Conservation (phyloP, 1,140 invertebrate species). For the Frieseomelitta varia region DNA sequence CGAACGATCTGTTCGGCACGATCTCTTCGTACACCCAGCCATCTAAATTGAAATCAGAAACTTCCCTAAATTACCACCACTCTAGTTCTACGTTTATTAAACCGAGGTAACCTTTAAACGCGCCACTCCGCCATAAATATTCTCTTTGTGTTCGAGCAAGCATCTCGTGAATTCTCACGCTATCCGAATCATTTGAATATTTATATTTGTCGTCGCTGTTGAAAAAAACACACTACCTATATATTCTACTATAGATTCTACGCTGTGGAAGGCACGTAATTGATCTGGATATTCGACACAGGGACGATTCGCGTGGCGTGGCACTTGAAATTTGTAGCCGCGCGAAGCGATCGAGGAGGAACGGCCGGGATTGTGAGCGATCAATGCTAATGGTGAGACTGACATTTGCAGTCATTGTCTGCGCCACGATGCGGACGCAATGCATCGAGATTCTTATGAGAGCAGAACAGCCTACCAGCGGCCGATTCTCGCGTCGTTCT, state of each 20-base stretch:
- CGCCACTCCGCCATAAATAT: background rate
- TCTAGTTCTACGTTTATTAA: background rate
- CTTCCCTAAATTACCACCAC: background rate
- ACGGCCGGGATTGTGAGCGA: constrained; percentile 73
- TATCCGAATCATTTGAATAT: background rate
- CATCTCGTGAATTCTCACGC: too few relatives aligned
- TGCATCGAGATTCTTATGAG: constrained; percentile 71
- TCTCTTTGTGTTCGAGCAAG: too few relatives aligned
- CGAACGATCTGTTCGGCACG: background rate
- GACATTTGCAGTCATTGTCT: constrained; percentile 81
- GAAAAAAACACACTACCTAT: too few relatives aligned
- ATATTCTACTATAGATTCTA: too few relatives aligned
- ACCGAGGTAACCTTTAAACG: background rate
- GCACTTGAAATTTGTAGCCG: constrained; percentile 58
- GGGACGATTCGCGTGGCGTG: constrained; percentile 28
- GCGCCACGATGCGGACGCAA: constrained; percentile 57
- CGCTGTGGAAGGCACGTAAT: background rate
- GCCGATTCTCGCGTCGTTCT: background rate
- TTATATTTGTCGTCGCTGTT: background rate
- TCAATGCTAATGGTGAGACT: constrained; percentile 80
- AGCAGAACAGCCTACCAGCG: constrained; percentile 49
- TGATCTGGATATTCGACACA: background rate
- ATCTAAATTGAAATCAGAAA: background rate
- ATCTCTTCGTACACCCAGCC: background rate
- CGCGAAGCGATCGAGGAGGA: constrained; percentile 47